phyloP scores from a whole-genome alignment of 92 coral and sea anemone species.

The Heteractis magnifica region DNA sequence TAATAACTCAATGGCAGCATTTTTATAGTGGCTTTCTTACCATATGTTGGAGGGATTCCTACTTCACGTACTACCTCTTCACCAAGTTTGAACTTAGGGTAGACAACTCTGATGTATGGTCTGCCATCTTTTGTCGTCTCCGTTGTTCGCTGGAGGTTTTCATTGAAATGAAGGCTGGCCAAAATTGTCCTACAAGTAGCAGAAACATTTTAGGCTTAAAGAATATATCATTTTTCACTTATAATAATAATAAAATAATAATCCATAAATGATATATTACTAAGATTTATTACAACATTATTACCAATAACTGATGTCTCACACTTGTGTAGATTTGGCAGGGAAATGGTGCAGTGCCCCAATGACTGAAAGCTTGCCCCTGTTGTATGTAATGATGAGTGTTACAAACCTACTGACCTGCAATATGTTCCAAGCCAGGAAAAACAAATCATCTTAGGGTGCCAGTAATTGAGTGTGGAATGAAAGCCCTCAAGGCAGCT shows the following conservation, averaged over 20 bases:
- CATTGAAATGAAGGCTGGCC: constrained; percentile 53
- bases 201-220: neutral
- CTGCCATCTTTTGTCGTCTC: constrained; percentile 48
- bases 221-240: neutral
- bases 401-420: constrained; percentile 28
- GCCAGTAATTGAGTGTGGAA: constrained; percentile 31
- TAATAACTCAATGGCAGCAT: too few relatives aligned
- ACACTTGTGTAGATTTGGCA: neutral
- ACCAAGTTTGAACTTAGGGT: constrained; percentile 55
- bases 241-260: neutral
- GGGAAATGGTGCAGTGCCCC: neutral
- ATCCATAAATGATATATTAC: neutral
- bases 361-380: neutral
- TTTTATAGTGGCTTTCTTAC: constrained; percentile 1
- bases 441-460: constrained; percentile 20
- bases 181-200: constrained; percentile 30
- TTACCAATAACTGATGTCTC: neutral
- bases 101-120: constrained; percentile 34
- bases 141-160: constrained; percentile 40
- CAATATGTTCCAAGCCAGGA: constrained; percentile 45
- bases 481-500: constrained; percentile 50
- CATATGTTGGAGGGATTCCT: constrained; percentile 4
- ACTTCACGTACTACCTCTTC: constrained; percentile 24
- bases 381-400: too few relatives aligned
- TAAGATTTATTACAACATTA: neutral